Percentiles rank a stretch among this genome's conserved stretches.
phyloP scores from a whole-genome alignment of 2,888 invertebrate species.

The Noctua pronuba region DNA sequence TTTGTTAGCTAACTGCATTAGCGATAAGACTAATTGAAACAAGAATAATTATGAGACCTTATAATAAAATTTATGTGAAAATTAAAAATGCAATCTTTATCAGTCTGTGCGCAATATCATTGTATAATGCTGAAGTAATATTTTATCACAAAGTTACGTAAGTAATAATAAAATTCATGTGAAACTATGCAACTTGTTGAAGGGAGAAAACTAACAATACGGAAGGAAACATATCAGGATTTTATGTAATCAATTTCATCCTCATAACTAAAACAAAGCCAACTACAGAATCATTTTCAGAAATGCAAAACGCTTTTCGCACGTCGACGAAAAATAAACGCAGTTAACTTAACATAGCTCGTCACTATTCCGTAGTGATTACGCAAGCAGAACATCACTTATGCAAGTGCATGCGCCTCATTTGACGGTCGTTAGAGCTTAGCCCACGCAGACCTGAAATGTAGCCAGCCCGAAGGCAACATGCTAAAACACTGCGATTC shows the following conservation, averaged over 20 bases:
- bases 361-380: conserved; percentile 72
- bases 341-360: conserved; percentile 25
- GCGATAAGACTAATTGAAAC: conserved; percentile 36
- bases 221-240: conserved; percentile 4
- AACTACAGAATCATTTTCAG: conserved; percentile 5
- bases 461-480: conserved; percentile 46
- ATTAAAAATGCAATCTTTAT: conserved; percentile 29
- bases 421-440: conserved; percentile 85
- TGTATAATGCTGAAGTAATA: not conserved
- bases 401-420: conserved; percentile 87
- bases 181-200: not conserved
- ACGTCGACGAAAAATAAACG: conserved; percentile 26
- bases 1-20: conserved; percentile 33
- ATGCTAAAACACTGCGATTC: conserved; percentile 54
- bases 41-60: not conserved
- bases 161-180: not conserved
- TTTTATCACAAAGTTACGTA: not conserved
- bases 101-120: conserved; percentile 13
- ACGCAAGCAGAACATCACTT: conserved; percentile 86
- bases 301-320: conserved; percentile 6
- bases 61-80: not conserved
- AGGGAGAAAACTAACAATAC: not conserved
- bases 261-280: not conserved
- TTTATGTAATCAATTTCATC: not conserved
- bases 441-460: conserved; percentile 56